These are phyloP conservation scores for Drosophila paranaensis DNA, from an alignment of 2,888 invertebrate species.

Conservation along the genomic window DNA sequence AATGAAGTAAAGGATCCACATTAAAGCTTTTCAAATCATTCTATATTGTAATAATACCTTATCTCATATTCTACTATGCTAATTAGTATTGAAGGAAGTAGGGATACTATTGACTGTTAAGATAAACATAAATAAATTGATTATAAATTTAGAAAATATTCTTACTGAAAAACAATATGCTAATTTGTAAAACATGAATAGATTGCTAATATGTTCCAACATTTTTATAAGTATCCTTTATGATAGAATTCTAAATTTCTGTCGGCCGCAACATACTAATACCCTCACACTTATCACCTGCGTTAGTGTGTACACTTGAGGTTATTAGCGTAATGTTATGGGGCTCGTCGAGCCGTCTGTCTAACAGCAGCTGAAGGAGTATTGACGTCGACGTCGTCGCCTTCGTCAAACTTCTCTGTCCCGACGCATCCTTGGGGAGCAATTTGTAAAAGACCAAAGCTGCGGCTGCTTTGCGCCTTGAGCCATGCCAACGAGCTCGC, in stretches of 20 bases:
- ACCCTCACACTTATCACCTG: constrained; percentile 1
- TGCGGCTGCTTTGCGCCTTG: constrained; percentile 2
- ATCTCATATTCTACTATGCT: not conserved
- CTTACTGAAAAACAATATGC: no score
- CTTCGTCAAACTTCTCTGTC: constrained; percentile 38
- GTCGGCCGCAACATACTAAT: not conserved
- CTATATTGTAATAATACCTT: no score
- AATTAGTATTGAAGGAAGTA: not conserved
- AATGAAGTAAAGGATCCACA: not conserved
- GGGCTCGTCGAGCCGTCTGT: constrained; percentile 27
- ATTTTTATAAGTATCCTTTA: no score
- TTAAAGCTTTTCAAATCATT: not conserved
- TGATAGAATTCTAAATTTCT: not conserved
- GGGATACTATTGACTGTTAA: no score
- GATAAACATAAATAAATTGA: no score
- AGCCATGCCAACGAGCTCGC: not conserved
- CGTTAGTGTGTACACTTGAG: constrained; percentile 20
- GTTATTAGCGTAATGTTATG: constrained; percentile 57
- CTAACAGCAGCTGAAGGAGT: constrained; percentile 21
- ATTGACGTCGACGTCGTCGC: constrained; percentile 42
- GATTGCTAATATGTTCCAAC: no score
- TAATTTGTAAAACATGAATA: no score
- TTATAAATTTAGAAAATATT: no score
- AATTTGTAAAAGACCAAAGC: constrained; percentile 48
- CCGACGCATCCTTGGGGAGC: constrained; percentile 63